Evolutionary conservation across 2,113 vertebrate species (phyloP).

Genomic region (Mormoops blainvillei): DNA sequence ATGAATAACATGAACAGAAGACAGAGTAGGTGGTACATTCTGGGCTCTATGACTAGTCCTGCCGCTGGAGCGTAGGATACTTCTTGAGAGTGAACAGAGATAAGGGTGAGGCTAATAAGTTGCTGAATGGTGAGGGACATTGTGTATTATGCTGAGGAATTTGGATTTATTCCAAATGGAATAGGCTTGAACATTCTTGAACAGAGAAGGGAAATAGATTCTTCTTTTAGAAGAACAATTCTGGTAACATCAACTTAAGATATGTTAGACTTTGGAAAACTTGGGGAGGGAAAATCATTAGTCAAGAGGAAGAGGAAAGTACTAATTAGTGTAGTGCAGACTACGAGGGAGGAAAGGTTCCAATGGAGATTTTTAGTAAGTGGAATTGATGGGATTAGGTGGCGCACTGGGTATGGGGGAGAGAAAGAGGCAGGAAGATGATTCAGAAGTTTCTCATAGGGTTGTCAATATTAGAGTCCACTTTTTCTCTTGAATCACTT

Average conservation of each 20-base stretch:
- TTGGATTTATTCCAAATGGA: conserved; percentile 11
- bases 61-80: not conserved
- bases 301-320: not conserved
- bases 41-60: not conserved
- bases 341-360: not conserved
- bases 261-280: not conserved
- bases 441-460: conserved; percentile 22
- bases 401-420: not conserved
- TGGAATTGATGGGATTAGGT: not conserved
- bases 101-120: not conserved
- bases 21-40: not conserved
- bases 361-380: not conserved
- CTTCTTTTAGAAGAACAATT: not conserved
- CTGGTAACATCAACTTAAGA: not conserved
- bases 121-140: not conserved
- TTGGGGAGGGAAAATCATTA: not conserved
- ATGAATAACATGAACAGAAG: not conserved
- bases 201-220: not conserved
- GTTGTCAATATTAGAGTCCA: not conserved
- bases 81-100: not conserved
- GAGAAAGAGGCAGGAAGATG: not conserved
- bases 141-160: not conserved
- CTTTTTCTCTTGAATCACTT: conserved; percentile 42
- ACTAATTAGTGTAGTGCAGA: not conserved
- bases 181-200: conserved; percentile 3